Conservation (phyloP, 2,888 invertebrate genomes). For the Isotomurus palustris region DNA sequence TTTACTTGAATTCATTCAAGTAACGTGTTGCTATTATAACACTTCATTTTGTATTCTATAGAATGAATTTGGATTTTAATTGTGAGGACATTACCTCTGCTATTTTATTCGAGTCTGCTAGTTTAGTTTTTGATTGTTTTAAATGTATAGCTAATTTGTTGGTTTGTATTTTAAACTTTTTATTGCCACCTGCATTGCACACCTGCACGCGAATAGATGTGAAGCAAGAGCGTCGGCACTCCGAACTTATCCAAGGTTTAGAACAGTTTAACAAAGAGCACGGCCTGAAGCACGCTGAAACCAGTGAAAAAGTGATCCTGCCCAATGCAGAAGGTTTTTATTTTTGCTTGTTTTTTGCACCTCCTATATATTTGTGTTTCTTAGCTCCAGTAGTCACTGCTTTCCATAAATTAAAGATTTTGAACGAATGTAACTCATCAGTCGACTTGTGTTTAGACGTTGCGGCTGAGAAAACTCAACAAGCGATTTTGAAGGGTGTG, state of each 20-base stretch:
- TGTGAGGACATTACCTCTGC: background rate
- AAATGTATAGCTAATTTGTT: too few species aligned
- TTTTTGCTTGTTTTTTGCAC: constrained; percentile 7
- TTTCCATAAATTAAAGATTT: background rate
- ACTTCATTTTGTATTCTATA: background rate
- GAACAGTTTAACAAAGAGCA: constrained; percentile 68
- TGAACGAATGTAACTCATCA: background rate
- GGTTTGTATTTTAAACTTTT: too few species aligned
- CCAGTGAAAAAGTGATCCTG: constrained; percentile 74
- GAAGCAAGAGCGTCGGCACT: constrained; percentile 68
- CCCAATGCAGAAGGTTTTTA: constrained; percentile 74
- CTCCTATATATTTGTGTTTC: constrained; percentile 2
- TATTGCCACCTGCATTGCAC: too few species aligned
- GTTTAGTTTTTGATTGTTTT: constrained; percentile 17
- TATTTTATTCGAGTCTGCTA: background rate
- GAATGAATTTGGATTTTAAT: background rate
- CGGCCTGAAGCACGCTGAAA: constrained; percentile 70
- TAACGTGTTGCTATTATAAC: too few species aligned
- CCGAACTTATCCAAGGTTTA: constrained; percentile 69
- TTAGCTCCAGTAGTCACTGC: background rate
- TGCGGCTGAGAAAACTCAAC: constrained; percentile 77
- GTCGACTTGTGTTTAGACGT: constrained; percentile 61
- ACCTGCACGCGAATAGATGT: constrained; percentile 55
- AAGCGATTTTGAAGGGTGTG: constrained; percentile 77
- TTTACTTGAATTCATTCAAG: too few species aligned